Conservation (phyloP, 2,888 invertebrate genomes). For the Anaspis maculata region DNA sequence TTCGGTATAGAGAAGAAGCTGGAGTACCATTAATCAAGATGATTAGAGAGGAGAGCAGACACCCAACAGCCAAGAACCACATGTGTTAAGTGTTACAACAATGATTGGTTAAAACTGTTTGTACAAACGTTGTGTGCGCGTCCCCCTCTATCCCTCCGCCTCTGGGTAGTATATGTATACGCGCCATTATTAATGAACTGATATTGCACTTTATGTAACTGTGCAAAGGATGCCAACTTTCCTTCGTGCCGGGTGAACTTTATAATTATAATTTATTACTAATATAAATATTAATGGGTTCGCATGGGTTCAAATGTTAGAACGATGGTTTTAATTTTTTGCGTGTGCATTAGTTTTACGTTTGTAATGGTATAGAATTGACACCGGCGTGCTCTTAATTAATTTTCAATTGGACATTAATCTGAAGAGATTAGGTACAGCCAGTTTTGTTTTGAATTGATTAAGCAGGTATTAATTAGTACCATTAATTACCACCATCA, state of each 20-base stretch:
- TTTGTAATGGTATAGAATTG: no score
- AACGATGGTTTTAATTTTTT: slow-evolving; percentile 2
- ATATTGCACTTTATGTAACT: slow-evolving; percentile 27
- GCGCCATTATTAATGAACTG: slow-evolving; percentile 26
- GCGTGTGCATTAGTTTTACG: not conserved
- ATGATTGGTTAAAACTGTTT: slow-evolving; percentile 20
- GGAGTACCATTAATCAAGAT: slow-evolving; percentile 19
- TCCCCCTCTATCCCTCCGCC: not conserved
- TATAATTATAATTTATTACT: slow-evolving; percentile 28
- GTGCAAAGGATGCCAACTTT: slow-evolving; percentile 20
- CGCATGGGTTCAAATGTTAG: slow-evolving; percentile 20
- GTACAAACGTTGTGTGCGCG: slow-evolving; percentile 10
- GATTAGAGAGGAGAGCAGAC: no score
- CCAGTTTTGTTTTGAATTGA: no score
- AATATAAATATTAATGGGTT: slow-evolving; percentile 26
- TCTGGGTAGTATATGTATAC: no score
- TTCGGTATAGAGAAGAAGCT: slow-evolving; percentile 15
- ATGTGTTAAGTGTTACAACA: no score
- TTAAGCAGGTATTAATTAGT: no score
- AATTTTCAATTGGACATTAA: no score
- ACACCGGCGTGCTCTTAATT: no score
- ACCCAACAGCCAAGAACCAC: no score
- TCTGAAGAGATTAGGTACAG: no score
- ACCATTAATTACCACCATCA: no score
- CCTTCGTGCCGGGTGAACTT: slow-evolving; percentile 21